Evolutionary conservation across 2,797 vertebrate species (phyloP), one percentile per base, ranked within the genome.

Genomic region (Melanotaenia trifasciata): DNA sequence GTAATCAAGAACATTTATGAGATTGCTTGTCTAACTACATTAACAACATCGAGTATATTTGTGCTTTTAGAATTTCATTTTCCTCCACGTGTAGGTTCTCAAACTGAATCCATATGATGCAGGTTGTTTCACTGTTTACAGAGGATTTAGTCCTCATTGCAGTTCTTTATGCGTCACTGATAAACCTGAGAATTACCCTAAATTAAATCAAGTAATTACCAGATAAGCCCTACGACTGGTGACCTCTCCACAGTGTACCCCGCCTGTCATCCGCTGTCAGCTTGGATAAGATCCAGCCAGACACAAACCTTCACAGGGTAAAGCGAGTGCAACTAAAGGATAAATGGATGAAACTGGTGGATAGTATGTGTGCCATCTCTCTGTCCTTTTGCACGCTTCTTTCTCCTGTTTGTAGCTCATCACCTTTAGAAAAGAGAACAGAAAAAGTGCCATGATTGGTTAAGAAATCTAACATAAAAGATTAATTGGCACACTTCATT

Each of bases 191-290:
- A 66, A 36, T 47, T 56, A 0, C 4, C 2, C 5, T 24, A 53
- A 65, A 51, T 38, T 50, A 50, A 69, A 50, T 56, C 51, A 32
- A 57, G 9, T 53, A 53, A 50, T 38, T 38, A 30, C 45, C 24
- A 30, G 35, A 13, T 67, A 43, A 57, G 61, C 43, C 24, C 3
- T 10, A 1, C 8, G 24, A 62, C 24, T 45, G 24, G 26, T 16
- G 24, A 62, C 60, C 59, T 20, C 24, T 30, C 14, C 60, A 30
- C n/a, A 9, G 40, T 43, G 24, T 18, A 43, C 16, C 40, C 26
- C 18, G 40, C 24, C 38, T 30, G 24, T 45, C 26, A 9, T 12
- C 22, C 50, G 4, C n/a, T 3, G n/a, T 53, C 50, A 3, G 50
- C 45, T n/a, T 47, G 50, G 11, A 24, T 16, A 0, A 10, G 50